Conservation (phyloP, 2,797 vertebrate genomes). For the Nothura maculosa region DNA sequence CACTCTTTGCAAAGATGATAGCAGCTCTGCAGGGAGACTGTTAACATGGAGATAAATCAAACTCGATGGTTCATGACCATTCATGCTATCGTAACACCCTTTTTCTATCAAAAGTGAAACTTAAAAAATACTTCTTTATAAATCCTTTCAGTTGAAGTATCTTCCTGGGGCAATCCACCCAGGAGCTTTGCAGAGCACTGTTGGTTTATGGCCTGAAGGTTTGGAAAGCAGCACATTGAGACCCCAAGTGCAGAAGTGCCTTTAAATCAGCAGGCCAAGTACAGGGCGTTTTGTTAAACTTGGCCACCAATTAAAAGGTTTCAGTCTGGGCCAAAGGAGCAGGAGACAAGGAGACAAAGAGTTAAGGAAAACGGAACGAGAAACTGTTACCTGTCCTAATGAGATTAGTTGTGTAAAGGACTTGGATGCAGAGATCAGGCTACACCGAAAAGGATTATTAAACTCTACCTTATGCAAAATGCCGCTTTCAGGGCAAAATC, state of each 20-base stretch:
- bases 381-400: neutral
- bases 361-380: neutral
- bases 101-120: neutral
- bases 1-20: neutral
- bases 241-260: neutral
- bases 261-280: neutral
- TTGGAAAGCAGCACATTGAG: neutral
- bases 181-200: neutral
- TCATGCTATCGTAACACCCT: neutral
- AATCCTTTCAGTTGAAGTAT: neutral
- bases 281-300: neutral
- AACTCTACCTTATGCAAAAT: neutral
- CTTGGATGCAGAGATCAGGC: neutral
- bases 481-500: neutral
- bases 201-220: neutral
- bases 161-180: neutral
- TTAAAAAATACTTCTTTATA: neutral
- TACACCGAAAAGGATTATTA: neutral
- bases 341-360: neutral
- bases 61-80: neutral
- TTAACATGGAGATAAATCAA: neutral
- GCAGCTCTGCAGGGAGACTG: neutral
- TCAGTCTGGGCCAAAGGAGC: neutral
- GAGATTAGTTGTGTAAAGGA: neutral
- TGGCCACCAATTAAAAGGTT: neutral